Percentiles rank a stretch among this genome's conserved stretches.
phyloP scores from a whole-genome alignment of 2,888 invertebrate species.

The Hybos culiciformis region DNA sequence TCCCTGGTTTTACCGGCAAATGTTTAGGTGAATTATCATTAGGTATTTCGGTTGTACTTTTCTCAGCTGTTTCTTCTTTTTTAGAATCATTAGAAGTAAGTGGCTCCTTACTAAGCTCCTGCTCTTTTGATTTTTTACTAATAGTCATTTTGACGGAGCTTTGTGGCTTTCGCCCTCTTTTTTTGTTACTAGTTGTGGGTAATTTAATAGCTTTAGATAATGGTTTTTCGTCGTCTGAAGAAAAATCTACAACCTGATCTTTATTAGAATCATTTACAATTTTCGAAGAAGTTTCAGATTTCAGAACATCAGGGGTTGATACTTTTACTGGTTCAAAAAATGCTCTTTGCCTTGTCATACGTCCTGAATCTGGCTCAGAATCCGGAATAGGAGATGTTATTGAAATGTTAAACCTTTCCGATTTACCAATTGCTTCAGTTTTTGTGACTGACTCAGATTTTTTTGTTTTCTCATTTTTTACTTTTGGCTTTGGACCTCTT shows the following conservation, averaged over 20 bases:
- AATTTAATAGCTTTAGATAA: slow-evolving; percentile 33
- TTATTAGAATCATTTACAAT: slow-evolving; percentile 14
- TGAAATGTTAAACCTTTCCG: no score
- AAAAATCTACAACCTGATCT: slow-evolving; percentile 34
- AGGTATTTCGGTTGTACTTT: background rate
- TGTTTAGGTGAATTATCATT: slow-evolving; percentile 1
- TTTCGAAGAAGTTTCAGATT: slow-evolving; percentile 7
- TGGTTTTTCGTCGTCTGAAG: slow-evolving; percentile 43
- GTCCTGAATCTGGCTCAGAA: slow-evolving; percentile 31
- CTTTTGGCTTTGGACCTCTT: slow-evolving; percentile 24
- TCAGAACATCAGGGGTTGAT: slow-evolving; percentile 16
- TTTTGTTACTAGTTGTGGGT: no score
- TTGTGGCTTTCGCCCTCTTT: no score
- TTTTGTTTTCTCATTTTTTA: slow-evolving; percentile 31
- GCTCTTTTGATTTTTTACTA: slow-evolving; percentile 12
- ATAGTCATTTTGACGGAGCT: no score
- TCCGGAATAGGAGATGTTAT: slow-evolving; percentile 28
- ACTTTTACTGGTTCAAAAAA: slow-evolving; percentile 35
- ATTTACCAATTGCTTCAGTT: background rate
- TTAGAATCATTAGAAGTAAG: background rate
- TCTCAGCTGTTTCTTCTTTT: background rate
- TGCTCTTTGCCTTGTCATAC: slow-evolving; percentile 32
- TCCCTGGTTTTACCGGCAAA: slow-evolving; percentile 8
- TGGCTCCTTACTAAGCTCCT: background rate
- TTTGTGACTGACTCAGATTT: background rate